phyloP scores from a whole-genome alignment of 2,888 invertebrate species.

The Keiferia lycopersicella region DNA sequence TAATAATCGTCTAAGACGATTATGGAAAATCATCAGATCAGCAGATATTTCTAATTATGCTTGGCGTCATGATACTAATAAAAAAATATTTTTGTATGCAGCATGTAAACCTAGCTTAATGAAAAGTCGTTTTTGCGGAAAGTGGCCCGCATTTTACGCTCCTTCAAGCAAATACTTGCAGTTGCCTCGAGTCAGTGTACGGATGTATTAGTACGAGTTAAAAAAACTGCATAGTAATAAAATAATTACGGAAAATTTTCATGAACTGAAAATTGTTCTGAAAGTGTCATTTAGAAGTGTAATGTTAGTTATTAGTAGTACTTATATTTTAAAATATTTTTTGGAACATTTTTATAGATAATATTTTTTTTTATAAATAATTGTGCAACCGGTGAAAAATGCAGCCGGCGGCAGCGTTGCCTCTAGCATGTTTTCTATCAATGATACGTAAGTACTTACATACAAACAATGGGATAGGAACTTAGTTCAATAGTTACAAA shows the following conservation, averaged over 20 bases:
- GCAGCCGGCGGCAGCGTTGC: slow-evolving; percentile 56
- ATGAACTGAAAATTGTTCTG: background rate
- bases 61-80: no score
- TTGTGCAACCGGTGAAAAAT: slow-evolving; percentile 37
- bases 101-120: slow-evolving; percentile 7
- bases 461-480: no score
- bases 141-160: background rate
- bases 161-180: background rate
- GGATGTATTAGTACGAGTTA: background rate
- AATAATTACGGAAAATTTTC: background rate
- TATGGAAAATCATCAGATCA: no score
- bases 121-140: slow-evolving; percentile 17
- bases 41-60: no score
- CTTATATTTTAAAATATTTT: no score
- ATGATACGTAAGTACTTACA: slow-evolving; percentile 62
- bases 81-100: no score
- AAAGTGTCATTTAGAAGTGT: background rate
- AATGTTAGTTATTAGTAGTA: no score
- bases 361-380: background rate
- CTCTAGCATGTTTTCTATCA: slow-evolving; percentile 69
- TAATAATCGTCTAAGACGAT: no score
- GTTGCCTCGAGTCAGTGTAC: background rate
- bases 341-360: background rate
- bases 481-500: no score
- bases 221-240: background rate